Evolutionary conservation across 2,113 vertebrate genomes (phyloP).

Genomic region (Microcebus lehilahytsara): DNA sequence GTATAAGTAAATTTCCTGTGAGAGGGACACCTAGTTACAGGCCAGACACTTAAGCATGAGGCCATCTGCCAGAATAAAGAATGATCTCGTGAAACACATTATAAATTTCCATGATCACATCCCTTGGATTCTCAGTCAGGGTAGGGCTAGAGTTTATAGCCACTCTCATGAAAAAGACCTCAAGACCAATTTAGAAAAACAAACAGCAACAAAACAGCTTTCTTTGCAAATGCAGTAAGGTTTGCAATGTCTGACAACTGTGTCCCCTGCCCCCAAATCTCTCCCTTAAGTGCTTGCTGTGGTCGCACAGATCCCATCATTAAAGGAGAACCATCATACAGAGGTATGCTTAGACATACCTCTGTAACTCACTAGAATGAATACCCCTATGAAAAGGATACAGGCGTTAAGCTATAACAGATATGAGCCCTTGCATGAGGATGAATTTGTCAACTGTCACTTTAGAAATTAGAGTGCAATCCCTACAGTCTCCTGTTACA

Average conservation of each 20-base stretch:
- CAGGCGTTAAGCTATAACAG: background rate
- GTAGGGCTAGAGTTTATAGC: background rate
- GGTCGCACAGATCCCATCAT: background rate
- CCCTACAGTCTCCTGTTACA: background rate
- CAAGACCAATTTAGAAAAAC: background rate
- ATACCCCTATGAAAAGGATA: background rate
- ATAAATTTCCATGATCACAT: background rate
- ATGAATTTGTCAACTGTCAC: background rate
- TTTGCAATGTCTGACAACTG: background rate
- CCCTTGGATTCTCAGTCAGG: background rate
- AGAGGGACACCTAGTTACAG: background rate
- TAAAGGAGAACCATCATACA: background rate
- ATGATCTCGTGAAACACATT: background rate
- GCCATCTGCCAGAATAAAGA: background rate
- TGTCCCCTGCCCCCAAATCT: background rate
- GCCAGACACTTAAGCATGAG: background rate
- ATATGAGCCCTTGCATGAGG: background rate
- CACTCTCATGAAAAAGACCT: background rate
- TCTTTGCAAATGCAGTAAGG: background rate
- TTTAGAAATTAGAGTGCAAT: slow-evolving; percentile 5
- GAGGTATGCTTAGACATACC: background rate
- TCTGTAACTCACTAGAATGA: background rate
- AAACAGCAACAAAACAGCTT: background rate
- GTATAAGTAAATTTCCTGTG: background rate
- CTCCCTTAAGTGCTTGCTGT: background rate